Conservation (phyloP, 2,888 invertebrate species). For the Sinohyriopsis cumingii region DNA sequence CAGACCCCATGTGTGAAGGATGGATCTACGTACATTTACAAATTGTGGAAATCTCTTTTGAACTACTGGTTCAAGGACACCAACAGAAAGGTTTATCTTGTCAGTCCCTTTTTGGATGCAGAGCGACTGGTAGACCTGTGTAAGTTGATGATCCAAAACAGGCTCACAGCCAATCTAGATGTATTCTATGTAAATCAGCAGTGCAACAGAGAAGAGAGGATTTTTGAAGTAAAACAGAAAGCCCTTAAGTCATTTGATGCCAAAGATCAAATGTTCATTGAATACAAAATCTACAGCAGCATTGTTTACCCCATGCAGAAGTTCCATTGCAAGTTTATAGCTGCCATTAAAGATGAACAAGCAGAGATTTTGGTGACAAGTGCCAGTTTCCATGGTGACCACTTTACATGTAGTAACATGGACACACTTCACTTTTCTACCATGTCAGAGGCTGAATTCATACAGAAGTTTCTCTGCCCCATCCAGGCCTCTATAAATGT, state of each 20-base stretch:
- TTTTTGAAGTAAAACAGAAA: slow-evolving; percentile 47
- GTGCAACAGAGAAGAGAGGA: slow-evolving; percentile 36
- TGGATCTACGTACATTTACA: slow-evolving; percentile 56
- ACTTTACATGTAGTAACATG: slow-evolving; percentile 48
- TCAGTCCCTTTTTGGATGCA: slow-evolving; percentile 60
- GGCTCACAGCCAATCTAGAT: slow-evolving; percentile 51
- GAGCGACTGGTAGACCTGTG: slow-evolving; percentile 59
- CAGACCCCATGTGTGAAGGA: slow-evolving; percentile 44
- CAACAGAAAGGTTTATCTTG: slow-evolving; percentile 56
- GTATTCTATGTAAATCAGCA: slow-evolving; percentile 50
- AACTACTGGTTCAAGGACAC: slow-evolving; percentile 57
- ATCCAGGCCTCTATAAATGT: slow-evolving; percentile 34
- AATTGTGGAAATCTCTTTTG: slow-evolving; percentile 64
- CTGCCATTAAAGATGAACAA: slow-evolving; percentile 46
- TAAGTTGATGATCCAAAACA: slow-evolving; percentile 50
- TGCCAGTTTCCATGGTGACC: slow-evolving; percentile 55
- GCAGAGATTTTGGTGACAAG: slow-evolving; percentile 60
- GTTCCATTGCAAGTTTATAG: slow-evolving; percentile 58
- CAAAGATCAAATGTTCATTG: slow-evolving; percentile 56
- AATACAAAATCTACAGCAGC: slow-evolving; percentile 58
- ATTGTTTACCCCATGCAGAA: slow-evolving; percentile 52
- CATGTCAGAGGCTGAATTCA: slow-evolving; percentile 53
- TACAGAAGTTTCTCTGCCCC: slow-evolving; percentile 43
- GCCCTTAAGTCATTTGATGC: slow-evolving; percentile 43
- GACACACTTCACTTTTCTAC: slow-evolving; percentile 42